Base-by-base conservation (phyloP, 1,140 invertebrate genomes). In the Drosophila novamexicana region DNA sequence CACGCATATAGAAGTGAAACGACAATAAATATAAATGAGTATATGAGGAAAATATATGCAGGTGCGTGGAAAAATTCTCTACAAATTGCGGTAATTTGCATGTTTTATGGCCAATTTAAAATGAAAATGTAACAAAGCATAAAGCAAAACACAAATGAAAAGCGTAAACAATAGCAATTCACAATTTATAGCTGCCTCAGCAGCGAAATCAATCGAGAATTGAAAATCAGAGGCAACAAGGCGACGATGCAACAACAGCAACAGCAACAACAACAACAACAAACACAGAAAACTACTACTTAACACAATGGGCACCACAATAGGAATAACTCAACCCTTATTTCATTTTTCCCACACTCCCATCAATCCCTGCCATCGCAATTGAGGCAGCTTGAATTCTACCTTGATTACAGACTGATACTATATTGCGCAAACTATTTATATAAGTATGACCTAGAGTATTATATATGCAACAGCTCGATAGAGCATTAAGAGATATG, bases 31-130 rank as follows among this genome's bases (percentile, higher is more conserved):
- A 42, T 29, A 22, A 45, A 5, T 44, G 63, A 65, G 42, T 34
- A 9, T 16, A 14, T 34, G 6, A 29, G 22, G 6, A 47, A 68
- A 65, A 47, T 34, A 9, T 16, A 14, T 34, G 2, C 10, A 44
- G 29, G 14, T 47, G 40, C 70, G 53, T 54, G 70, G 22, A 12
- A n/a, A 47, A 74, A 64, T 42, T 40, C 40, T 67, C 7, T 58
- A 50, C 45, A 39, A 39, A 67, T 39, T 44, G 58, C 42, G 54
- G 22, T 40, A 68, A 84, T 81, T 89, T 90, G 59, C 81, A 89
- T 90, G 84, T 90, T 89, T 90, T 73, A 79, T 81, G 81, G 73
- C 49, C 81, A 89, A 78, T 81, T 89, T 73, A 36, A 72, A 89
- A 89, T 88, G 74, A 77, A 64, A 86, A 66, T 77, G 84, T 79